Conservation (phyloP, 2,797 vertebrate genomes). For the Sternotherus odoratus region DNA sequence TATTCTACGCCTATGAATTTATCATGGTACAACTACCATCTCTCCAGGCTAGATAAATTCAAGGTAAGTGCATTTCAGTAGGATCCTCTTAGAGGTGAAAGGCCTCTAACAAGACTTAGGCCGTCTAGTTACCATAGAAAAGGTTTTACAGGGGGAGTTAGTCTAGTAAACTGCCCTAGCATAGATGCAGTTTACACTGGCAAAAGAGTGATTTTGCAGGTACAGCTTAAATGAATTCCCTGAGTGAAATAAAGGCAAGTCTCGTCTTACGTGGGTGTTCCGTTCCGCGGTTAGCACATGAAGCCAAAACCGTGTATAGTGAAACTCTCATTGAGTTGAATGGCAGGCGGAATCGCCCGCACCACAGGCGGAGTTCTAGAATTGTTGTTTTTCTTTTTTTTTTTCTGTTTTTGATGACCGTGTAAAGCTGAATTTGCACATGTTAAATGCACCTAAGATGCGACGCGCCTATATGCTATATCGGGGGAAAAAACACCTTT, state of each 20-base stretch:
- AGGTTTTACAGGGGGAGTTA: not conserved
- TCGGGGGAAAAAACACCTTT: conserved; percentile 48
- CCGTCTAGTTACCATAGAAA: not conserved
- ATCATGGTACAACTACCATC: not conserved
- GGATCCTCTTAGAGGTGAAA: not conserved
- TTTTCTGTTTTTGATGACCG: too few species aligned
- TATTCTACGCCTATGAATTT: conserved; percentile 42
- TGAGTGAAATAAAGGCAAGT: conserved; percentile 24
- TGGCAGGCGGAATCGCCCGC: too few species aligned
- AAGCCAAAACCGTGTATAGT: too few species aligned
- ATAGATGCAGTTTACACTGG: conserved; percentile 10
- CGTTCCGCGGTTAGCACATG: too few species aligned
- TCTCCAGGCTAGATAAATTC: conserved; percentile 4
- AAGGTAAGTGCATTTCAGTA: conserved; percentile 21
- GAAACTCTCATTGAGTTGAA: too few species aligned
- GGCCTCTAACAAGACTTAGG: not conserved
- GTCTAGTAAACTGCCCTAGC: not conserved
- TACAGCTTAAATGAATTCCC: conserved; percentile 8
- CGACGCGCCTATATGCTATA: not conserved
- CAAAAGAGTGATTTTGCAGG: conserved; percentile 14
- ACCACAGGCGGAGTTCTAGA: too few species aligned
- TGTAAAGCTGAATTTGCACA: too few species aligned
- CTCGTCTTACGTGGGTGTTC: too few species aligned
- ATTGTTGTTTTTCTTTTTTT: too few species aligned
- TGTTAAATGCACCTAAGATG: too few species aligned